A percentile compares a stretch with the other conserved stretches of the same genome.
Conservation (phyloP, 2,113 vertebrate genomes). For the Hiodon alosoides region DNA sequence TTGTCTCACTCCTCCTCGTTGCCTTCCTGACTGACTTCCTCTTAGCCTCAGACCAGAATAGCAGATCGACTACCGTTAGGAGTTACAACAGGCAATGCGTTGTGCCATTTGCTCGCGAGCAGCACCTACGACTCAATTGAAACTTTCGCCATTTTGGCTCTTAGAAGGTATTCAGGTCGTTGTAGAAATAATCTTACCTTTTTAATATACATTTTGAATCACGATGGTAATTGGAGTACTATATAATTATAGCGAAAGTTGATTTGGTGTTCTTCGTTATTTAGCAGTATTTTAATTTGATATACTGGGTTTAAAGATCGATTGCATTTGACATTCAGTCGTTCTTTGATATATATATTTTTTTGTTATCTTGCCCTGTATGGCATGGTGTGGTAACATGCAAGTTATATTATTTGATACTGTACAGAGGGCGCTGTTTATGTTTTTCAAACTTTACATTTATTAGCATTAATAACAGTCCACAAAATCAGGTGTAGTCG, state of each 20-base stretch:
- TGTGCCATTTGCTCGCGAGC: slow-evolving; percentile 9
- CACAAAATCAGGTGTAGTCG: background rate
- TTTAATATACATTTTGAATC: background rate
- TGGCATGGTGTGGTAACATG: no score
- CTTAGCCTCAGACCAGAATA: slow-evolving; percentile 49
- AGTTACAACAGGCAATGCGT: slow-evolving; percentile 21
- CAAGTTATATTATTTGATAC: background rate
- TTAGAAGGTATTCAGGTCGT: background rate
- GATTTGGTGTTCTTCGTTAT: no score
- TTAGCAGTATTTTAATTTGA: no score
- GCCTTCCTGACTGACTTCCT: slow-evolving; percentile 49
- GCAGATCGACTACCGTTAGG: slow-evolving; percentile 38
- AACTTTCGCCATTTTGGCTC: slow-evolving; percentile 32
- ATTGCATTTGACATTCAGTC: background rate
- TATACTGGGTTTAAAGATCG: no score
- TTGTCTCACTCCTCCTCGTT: slow-evolving; percentile 47
- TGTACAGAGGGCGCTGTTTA: slow-evolving; percentile 14
- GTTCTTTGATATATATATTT: background rate
- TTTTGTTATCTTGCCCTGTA: background rate
- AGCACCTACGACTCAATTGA: background rate
- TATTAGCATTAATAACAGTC: background rate
- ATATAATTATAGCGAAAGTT: no score
- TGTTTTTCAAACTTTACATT: background rate
- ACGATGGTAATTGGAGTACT: slow-evolving; percentile 10
- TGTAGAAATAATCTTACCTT: background rate